These are phyloP conservation scores for Cheirogaleus major DNA, from an alignment of 2,797 vertebrate species.

Conservation along the genomic window DNA sequence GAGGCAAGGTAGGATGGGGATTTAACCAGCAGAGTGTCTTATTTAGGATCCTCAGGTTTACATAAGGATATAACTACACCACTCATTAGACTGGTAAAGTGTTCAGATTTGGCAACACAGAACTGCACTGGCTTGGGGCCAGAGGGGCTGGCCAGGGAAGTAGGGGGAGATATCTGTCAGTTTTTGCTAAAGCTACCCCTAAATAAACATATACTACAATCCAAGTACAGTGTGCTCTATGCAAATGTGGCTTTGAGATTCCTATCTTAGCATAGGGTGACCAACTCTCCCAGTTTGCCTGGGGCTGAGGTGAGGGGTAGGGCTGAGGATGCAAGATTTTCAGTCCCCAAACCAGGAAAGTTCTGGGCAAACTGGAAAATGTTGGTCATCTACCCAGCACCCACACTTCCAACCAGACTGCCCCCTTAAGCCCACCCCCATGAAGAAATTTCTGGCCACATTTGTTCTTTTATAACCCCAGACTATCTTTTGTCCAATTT, in stretches of 20 bases:
- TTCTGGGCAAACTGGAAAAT: not conserved
- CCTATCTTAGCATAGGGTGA: not conserved
- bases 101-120: not conserved
- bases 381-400: not conserved
- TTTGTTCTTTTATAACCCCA: not conserved
- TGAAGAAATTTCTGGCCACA: not conserved
- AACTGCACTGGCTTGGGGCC: not conserved
- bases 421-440: not conserved
- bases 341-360: not conserved
- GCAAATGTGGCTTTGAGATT: not conserved
- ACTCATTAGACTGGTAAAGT: not conserved
- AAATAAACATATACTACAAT: not conserved
- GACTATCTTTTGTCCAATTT: not conserved
- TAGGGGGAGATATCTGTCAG: not conserved
- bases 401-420: not conserved
- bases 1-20: not conserved
- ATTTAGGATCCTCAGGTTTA: not conserved
- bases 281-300: not conserved
- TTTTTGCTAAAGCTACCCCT: not conserved
- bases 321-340: not conserved
- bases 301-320: rapidly evolving
- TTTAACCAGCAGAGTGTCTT: not conserved
- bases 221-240: not conserved
- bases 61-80: not conserved
- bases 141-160: no score